phyloP scores from a whole-genome alignment of 2,113 vertebrate species.

The Ibidorhyncha struthersii region DNA sequence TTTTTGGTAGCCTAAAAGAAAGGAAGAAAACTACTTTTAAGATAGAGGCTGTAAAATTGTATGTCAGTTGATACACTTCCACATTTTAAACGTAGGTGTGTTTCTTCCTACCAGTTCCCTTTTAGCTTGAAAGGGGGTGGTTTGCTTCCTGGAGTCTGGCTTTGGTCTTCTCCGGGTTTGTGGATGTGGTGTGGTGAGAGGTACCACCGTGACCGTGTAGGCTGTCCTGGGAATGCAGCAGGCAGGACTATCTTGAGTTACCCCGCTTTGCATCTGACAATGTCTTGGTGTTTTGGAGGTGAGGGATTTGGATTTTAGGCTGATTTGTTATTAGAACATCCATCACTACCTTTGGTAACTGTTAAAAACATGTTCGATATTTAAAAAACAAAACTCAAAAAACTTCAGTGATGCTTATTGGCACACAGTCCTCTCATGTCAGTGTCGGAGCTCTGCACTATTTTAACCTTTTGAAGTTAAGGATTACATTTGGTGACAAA shows the following conservation, averaged over 20 bases:
- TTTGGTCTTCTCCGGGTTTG: neutral
- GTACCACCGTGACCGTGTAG: rapidly evolving
- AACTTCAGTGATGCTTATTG: neutral
- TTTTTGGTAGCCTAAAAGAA: neutral
- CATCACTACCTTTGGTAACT: neutral
- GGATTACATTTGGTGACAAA: neutral
- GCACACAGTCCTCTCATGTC: rapidly evolving
- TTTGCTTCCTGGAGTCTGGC: neutral
- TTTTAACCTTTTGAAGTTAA: neutral
- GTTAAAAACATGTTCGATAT: neutral
- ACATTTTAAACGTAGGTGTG: neutral
- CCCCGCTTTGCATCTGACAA: neutral
- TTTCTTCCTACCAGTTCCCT: neutral
- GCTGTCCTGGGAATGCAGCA: neutral
- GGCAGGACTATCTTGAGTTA: neutral
- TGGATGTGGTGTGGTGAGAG: neutral
- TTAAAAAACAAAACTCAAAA: neutral
- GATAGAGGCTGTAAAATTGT: neutral
- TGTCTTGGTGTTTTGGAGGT: rapidly evolving
- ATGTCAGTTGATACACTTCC: too few relatives aligned
- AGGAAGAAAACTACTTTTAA: neutral
- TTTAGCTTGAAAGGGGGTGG: neutral
- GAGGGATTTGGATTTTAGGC: neutral
- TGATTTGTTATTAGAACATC: neutral
- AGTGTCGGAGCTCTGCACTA: neutral